These are phyloP conservation scores for Drosophila setosimentum DNA, from an alignment of 2,888 invertebrate species.

Conservation along the genomic window DNA sequence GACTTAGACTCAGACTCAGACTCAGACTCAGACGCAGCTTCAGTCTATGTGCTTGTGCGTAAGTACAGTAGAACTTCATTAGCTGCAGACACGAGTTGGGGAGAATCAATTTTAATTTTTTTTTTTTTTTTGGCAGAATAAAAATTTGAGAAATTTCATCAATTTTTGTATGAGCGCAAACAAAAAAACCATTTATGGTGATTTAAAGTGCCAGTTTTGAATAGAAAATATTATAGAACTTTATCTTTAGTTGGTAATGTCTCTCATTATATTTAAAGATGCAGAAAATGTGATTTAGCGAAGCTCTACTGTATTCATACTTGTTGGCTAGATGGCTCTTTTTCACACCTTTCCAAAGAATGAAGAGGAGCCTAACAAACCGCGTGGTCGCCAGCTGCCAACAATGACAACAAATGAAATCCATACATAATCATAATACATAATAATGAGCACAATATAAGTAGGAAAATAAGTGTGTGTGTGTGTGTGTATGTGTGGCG, in stretches of 20 bases:
- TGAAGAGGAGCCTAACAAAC: slow-evolving; percentile 33
- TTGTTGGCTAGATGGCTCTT: slow-evolving; percentile 7
- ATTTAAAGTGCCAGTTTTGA: too few species aligned
- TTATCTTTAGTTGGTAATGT: not conserved
- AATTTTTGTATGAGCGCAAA: not conserved
- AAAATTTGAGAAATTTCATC: not conserved
- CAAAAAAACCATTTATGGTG: not conserved
- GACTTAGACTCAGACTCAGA: not conserved
- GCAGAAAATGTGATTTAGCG: not conserved
- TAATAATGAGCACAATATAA: slow-evolving; percentile 55
- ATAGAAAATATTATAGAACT: not conserved
- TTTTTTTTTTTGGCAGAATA: not conserved
- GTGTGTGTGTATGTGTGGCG: not conserved
- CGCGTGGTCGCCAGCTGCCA: slow-evolving; percentile 22
- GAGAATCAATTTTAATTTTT: too few species aligned
- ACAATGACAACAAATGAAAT: slow-evolving; percentile 69
- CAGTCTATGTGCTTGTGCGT: slow-evolving; percentile 8
- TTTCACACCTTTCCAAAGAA: slow-evolving; percentile 59
- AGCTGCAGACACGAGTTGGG: not conserved
- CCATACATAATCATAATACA: slow-evolving; percentile 73
- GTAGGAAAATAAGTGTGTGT: not conserved
- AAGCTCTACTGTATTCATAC: not conserved
- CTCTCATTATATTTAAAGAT: not conserved
- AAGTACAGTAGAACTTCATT: slow-evolving; percentile 1
- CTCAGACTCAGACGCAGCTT: not conserved